Evolutionary conservation across 2,797 vertebrate genomes (phyloP).

Genomic region (Gallinago stenura): DNA sequence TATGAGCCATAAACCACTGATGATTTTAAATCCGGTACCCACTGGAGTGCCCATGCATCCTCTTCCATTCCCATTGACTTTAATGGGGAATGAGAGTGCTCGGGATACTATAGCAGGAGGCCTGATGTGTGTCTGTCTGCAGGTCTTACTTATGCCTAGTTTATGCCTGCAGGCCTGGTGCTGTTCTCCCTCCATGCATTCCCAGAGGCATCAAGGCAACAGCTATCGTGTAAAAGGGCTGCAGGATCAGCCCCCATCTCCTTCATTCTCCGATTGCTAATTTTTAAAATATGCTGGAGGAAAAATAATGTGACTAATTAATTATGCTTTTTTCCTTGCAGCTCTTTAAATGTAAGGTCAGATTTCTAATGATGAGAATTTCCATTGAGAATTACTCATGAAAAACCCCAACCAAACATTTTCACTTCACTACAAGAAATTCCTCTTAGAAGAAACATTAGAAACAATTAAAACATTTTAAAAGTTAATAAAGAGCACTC

Average conservation of each 20-base stretch:
- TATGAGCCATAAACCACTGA: background rate
- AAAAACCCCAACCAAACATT: background rate
- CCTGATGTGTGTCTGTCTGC: background rate
- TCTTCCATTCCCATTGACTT: background rate
- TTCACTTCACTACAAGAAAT: background rate
- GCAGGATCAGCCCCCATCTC: background rate
- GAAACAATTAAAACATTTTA: slow-evolving; percentile 28
- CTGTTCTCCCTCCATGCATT: background rate
- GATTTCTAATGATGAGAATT: slow-evolving; percentile 32
- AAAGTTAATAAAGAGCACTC: slow-evolving; percentile 29
- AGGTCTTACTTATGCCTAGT: background rate
- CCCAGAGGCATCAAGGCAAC: background rate
- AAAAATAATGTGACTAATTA: slow-evolving; percentile 44
- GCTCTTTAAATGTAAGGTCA: slow-evolving; percentile 31
- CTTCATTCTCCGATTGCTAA: background rate
- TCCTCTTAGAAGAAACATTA: slow-evolving; percentile 22
- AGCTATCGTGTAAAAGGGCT: background rate
- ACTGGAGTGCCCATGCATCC: background rate
- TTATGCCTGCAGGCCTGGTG: background rate
- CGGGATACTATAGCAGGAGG: background rate
- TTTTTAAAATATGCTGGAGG: slow-evolving; percentile 33
- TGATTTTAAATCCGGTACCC: background rate
- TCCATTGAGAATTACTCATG: slow-evolving; percentile 50
- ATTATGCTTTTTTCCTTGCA: background rate
- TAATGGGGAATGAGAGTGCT: background rate